Conservation (phyloP, 2,113 vertebrate species). For the Microtus pennsylvanicus region DNA sequence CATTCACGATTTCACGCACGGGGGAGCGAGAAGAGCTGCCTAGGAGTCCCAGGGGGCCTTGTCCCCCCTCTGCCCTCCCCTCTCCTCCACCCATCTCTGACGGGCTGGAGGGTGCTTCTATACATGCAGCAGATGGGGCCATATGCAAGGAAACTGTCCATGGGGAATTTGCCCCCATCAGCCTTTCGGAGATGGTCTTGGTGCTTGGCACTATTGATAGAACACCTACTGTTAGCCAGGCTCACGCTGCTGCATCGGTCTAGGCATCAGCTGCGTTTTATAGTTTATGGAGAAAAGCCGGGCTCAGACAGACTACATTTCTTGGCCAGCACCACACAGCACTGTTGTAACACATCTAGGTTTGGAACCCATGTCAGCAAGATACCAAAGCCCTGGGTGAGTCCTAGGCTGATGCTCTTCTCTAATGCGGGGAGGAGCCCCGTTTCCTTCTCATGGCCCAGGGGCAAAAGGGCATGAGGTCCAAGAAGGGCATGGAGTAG, state of each 20-base stretch:
- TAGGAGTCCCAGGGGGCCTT: conserved; percentile 58
- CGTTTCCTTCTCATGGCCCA: background rate
- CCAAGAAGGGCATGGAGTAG: background rate
- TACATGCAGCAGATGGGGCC: conserved; percentile 74
- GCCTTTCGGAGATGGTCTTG: conserved; percentile 8
- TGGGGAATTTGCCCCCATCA: conserved; percentile 62
- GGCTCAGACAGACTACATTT: conserved; percentile 44
- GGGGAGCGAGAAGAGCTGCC: conserved; percentile 69
- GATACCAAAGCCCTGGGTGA: background rate
- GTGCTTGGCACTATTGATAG: conserved; percentile 11
- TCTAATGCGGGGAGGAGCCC: background rate
- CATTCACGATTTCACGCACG: conserved; percentile 75
- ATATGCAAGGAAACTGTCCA: conserved; percentile 40
- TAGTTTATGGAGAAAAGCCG: conserved; percentile 27
- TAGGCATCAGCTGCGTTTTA: background rate
- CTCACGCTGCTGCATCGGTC: background rate
- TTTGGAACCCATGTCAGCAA: background rate
- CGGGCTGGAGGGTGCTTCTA: conserved; percentile 59
- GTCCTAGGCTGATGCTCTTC: background rate
- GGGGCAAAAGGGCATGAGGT: background rate
- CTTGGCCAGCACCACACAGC: conserved; percentile 21
- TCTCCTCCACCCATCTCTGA: background rate
- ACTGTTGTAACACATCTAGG: background rate
- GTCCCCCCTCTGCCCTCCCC: background rate
- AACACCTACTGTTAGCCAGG: conserved; percentile 36